phyloP scores from a whole-genome alignment of 2,113 vertebrate species.

The Notothenia rossii region DNA sequence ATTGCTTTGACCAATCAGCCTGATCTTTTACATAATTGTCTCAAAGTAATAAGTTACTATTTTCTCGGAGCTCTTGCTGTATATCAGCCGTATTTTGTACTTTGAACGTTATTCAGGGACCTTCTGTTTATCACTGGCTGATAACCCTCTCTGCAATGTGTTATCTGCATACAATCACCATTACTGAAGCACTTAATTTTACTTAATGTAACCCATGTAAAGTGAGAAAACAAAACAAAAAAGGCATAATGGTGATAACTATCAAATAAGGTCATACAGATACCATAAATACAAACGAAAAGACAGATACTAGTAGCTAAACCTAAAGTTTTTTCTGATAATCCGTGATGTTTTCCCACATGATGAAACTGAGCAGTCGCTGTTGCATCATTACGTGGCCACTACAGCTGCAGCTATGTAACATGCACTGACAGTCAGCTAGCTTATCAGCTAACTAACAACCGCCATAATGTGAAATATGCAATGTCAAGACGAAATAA shows the following conservation, averaged over 20 bases:
- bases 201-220: accelerated
- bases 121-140: neutral
- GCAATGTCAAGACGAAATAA: neutral
- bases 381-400: conserved; percentile 79
- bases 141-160: neutral
- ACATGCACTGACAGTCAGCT: conserved; percentile 20
- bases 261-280: too few species aligned
- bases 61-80: neutral
- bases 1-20: neutral
- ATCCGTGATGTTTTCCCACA: neutral
- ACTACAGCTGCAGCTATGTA: conserved; percentile 27
- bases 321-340: neutral
- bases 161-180: neutral
- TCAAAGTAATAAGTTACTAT: conserved; percentile 38
- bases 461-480: neutral
- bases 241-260: neutral
- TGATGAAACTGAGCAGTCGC: conserved; percentile 75
- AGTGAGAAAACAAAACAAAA: neutral
- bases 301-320: neutral
- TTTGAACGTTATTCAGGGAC: conserved; percentile 40
- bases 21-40: conserved; percentile 21
- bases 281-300: accelerated
- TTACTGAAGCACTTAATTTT: neutral
- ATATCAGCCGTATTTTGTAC: conserved; percentile 12
- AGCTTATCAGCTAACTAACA: conserved; percentile 28